Base-by-base conservation (phyloP, 2,113 vertebrate genomes). In the Tylochromis polylepis region DNA sequence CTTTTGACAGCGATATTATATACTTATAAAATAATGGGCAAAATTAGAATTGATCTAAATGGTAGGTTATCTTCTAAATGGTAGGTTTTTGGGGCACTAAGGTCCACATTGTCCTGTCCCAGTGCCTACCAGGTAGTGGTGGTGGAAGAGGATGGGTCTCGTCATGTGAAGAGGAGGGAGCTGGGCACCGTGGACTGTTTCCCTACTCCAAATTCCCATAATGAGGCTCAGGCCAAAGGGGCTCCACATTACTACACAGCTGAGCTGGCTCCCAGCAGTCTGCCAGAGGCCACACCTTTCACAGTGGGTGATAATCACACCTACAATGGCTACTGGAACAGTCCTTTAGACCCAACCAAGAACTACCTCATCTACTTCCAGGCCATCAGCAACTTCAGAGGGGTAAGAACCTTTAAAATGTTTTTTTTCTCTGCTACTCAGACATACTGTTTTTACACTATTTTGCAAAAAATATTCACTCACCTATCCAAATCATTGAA, bases 281-380 rank as follows among this genome's bases (percentile, higher is more conserved):
- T 99, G 81, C 95, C 96, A 0, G 97, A 97, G 92, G 97, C 97
- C 95, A 98, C 96, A 8, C 98, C 98, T 55, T 99, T 99, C 96
- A 98, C 97, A 0, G 98, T 99, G 81, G 98, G 98, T 0, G 98
- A 99, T 96, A 99, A 99, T 92, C 97, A 97, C 95, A 99, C 98
- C 36, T 99, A 99, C 93, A 97, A 97, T 0, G 98, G 98, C 87
- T 99, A 98, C 94, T 99, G 98, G 98, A 99, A 99, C 95, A 97
- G 97, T 0, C 98, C 98, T 0, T 93, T 99, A 49, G 98, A 99
- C 86, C 98, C 98, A 91, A 97, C 96, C 94, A 98, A 97, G 88
- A 97, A 97, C 4, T 99, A 99, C 93, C 97, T 98, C 89, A 97
- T 99, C 96, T 99, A 98, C 93, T 97, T 99, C 91, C 98, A 99